Base-by-base conservation (phyloP, 2,113 vertebrate species). In the Rhea pennata region DNA sequence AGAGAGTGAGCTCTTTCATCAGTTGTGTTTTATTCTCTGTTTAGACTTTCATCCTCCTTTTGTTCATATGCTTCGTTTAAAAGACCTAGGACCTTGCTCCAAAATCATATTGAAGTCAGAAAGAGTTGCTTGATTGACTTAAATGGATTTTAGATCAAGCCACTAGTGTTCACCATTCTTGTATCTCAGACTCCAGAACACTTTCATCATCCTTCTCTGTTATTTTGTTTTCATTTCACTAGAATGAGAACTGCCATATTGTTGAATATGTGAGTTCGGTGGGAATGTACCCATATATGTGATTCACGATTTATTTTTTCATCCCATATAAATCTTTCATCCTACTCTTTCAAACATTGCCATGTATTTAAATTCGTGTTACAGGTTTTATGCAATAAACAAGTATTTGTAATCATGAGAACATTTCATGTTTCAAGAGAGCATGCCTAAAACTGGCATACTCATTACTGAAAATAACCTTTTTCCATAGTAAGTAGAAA, bases 161-260 rank as follows among this genome's bases (percentile, higher is more conserved):
- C 92, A 26, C 79, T 90, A 70, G 82, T 94, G 90, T 90, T 88
- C 79, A 80, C 46, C 56, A 87, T 46, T 64, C 1, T 84, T 80
- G 56, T 9, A 71, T 72, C 87, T 97, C 74, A 84, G 56, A 91
- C 56, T 21, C 89, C 80, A 92, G 74, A 88, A 83, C 74, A 92
- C 33, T 69, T 96, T 69, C 56, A 39, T 87, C 90, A 73, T 91
- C 84, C 62, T 48, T 74, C 84, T 75, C 39, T 42, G 31, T 97
- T 91, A 36, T 93, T 95, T 81, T 69, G 23, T 11, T 93, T 96
- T 73, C n/a, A 80, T 90, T 83, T 93, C 89, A 78, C 88, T 71
- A 76, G 42, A 84, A 86, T 39, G 40, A 94, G 96, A 97, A 95
- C 91, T 96, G 89, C 94, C 96, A 97, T 93, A 94, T 96, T 97